These are phyloP conservation scores for Halcyon chelicuti DNA, from an alignment of 2,797 vertebrate genomes.

Conservation along the genomic window DNA sequence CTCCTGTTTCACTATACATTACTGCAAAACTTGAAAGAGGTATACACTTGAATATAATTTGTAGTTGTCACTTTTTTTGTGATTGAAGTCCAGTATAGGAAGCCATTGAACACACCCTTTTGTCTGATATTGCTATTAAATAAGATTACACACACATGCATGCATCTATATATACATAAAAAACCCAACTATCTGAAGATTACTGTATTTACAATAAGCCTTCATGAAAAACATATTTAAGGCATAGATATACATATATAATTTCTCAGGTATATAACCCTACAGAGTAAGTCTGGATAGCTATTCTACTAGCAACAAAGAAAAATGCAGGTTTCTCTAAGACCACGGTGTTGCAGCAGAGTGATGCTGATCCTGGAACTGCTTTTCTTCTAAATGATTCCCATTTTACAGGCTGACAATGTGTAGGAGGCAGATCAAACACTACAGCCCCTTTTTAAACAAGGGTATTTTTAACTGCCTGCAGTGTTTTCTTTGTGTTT, in stretches of 20 bases:
- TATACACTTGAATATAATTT: background rate
- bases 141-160: background rate
- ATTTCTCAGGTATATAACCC: background rate
- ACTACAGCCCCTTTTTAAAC: background rate
- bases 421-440: background rate
- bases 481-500: background rate
- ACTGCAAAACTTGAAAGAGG: background rate
- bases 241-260: background rate
- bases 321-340: background rate
- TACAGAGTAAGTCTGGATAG: background rate
- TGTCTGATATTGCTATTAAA: background rate
- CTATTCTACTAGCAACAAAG: background rate
- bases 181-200: background rate
- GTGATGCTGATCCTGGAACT: background rate
- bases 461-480: background rate
- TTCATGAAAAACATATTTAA: background rate
- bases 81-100: background rate
- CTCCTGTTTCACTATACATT: background rate
- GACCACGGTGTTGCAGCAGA: background rate
- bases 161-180: background rate
- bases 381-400: background rate
- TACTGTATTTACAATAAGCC: background rate
- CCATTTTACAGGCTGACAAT: background rate
- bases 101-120: background rate
- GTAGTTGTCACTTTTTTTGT: background rate